Base-by-base conservation (phyloP, 2,888 invertebrate genomes). In the Sinotaia quadrata region DNA sequence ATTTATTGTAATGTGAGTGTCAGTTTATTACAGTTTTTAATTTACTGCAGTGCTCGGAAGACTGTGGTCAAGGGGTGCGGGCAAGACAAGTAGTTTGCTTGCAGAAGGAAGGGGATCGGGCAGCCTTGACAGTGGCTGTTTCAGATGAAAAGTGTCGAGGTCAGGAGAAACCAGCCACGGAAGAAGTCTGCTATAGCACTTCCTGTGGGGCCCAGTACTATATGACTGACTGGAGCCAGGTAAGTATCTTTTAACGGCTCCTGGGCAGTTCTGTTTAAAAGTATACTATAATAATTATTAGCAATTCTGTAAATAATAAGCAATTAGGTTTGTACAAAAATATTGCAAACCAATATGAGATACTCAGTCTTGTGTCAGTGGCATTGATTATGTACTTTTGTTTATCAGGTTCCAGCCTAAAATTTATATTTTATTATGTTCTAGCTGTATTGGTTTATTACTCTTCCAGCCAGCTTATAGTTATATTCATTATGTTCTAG, bases 161-260 rank as follows among this genome's bases (percentile, higher is more conserved):
- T 4, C 73, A 77, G 34, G 75, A 78, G 44, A 81, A 76, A 67
- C 84, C 84, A 15, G 51, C 60, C 7, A 24, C 67, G 3, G 52
- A 60, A 29, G 74, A 77, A 51, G 29, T 58, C 5, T 79, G 79
- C 67, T 54, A 62, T 10, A 61, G 66, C 36, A 69, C 72, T 27
- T 51, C 68, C 0, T 84, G 83, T 67, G 65, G 67, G 15, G 73
- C 80, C 0, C 66, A 78, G 49, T 84, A 82, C 81, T 83, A 76
- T 69, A 79, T 80, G 73, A 76, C 77, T 18, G 76, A 75, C 5
- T 84, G 82, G 82, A 71, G 80, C 34, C 59, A 79, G 78, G 84
- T 82, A 70, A 61, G 49, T 58, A 15, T 41, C 12, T 15, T 51
- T 60, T n/a, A n/a, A n/a, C n/a, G n/a, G n/a, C n/a, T n/a, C n/a